A percentile compares a stretch with the other conserved stretches of the same genome.
Evolutionary conservation across 1,140 invertebrate genomes (phyloP).

Genomic region (Acromyrmex charruanus): DNA sequence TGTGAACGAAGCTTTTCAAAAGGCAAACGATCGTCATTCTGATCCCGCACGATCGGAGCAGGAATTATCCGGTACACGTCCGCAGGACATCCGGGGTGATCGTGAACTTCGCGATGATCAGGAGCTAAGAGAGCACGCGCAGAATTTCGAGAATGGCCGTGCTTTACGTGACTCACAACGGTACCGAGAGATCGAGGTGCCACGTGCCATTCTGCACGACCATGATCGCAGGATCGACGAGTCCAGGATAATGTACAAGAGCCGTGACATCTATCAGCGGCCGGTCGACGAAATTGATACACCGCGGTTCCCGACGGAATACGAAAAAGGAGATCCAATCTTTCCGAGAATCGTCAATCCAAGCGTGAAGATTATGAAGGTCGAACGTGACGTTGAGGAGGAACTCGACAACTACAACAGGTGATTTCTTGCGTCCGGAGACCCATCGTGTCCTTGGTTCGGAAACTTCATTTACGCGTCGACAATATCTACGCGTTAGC

Average conservation of each 20-base stretch:
- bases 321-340: conserved; percentile 69
- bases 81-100: background rate
- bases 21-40: conserved; percentile 49
- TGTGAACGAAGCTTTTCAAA: conserved; percentile 73
- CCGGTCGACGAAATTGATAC: conserved; percentile 84
- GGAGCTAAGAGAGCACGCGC: conserved; percentile 75
- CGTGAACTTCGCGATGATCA: conserved; percentile 62
- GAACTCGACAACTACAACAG: conserved; percentile 83
- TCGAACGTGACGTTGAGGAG: conserved; percentile 83
- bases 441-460: background rate
- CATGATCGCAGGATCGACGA: conserved; percentile 60
- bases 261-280: conserved; percentile 81
- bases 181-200: conserved; percentile 68
- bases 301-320: conserved; percentile 81
- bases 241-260: conserved; percentile 68
- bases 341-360: conserved; percentile 84
- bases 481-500: background rate
- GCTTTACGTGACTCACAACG: conserved; percentile 68
- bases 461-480: conserved; percentile 32
- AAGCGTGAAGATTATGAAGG: conserved; percentile 84
- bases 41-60: background rate
- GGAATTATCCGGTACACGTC: background rate
- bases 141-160: conserved; percentile 76
- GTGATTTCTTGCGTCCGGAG: conserved; percentile 70
- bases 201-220: conserved; percentile 32